Conservation (phyloP, 1,140 invertebrate species). For the Cyclina sinensis region DNA sequence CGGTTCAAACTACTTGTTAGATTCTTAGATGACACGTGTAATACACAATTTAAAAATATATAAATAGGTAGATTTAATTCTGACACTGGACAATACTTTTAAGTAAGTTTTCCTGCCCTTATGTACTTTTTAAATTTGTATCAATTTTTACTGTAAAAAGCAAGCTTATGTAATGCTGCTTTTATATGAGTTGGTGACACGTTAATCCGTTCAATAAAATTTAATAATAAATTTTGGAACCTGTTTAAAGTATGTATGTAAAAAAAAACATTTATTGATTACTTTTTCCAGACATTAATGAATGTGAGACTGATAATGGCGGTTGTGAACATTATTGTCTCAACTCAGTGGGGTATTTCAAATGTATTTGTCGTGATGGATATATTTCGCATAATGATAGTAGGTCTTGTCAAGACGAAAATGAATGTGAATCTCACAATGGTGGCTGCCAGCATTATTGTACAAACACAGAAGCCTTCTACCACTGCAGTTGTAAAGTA, state of each 20-base stretch:
- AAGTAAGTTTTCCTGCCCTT: neutral
- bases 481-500: too few relatives aligned
- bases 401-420: neutral
- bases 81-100: neutral
- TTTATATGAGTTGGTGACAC: neutral
- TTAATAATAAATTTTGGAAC: neutral
- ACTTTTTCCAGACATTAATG: neutral
- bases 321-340: neutral
- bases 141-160: too few relatives aligned
- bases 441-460: neutral
- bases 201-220: neutral
- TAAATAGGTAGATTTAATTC: too few relatives aligned
- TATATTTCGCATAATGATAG: neutral
- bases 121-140: too few relatives aligned
- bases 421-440: neutral
- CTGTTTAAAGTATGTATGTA: neutral
- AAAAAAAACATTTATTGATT: neutral
- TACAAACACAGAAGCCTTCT: neutral
- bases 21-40: too few relatives aligned
- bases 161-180: too few relatives aligned
- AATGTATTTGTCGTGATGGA: neutral
- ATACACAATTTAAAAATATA: too few relatives aligned
- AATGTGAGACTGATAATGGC: neutral
- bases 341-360: neutral
- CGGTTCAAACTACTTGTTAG: too few relatives aligned